phyloP scores from a whole-genome alignment of 2,888 invertebrate genomes.

The Chaitophorus viminalis region DNA sequence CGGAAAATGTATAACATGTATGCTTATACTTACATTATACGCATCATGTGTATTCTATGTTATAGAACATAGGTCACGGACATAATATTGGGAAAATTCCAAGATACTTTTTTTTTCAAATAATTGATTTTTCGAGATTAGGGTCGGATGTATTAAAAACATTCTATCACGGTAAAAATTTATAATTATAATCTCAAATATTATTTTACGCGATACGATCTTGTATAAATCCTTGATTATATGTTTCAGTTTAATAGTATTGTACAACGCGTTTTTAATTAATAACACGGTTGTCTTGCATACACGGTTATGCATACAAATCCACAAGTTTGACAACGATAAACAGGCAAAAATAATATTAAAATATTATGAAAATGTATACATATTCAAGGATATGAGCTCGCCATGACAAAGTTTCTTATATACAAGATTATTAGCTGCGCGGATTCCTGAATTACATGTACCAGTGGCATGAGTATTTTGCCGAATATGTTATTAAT shows the following conservation, averaged over 20 bases:
- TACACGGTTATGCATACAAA: conserved; percentile 32
- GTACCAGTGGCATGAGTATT: neutral
- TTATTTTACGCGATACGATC: neutral
- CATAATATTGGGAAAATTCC: neutral
- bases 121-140: neutral
- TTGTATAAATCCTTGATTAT: neutral
- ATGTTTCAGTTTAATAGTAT: neutral
- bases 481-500: neutral
- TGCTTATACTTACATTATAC: too few relatives aligned
- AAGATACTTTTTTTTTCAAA: neutral
- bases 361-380: neutral
- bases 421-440: neutral
- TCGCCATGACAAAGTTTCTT: conserved; percentile 16
- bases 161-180: neutral
- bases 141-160: neutral
- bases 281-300: neutral
- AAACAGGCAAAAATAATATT: neutral
- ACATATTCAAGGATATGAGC: neutral
- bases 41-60: too few relatives aligned
- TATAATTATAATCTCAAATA: neutral
- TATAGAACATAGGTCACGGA: too few relatives aligned
- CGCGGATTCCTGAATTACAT: neutral
- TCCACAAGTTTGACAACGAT: neutral
- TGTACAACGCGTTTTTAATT: neutral
- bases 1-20: too few relatives aligned